Percentiles rank a stretch among this genome's conserved stretches.
phyloP scores from a whole-genome alignment of 2,113 vertebrate species.

The Natator depressus region DNA sequence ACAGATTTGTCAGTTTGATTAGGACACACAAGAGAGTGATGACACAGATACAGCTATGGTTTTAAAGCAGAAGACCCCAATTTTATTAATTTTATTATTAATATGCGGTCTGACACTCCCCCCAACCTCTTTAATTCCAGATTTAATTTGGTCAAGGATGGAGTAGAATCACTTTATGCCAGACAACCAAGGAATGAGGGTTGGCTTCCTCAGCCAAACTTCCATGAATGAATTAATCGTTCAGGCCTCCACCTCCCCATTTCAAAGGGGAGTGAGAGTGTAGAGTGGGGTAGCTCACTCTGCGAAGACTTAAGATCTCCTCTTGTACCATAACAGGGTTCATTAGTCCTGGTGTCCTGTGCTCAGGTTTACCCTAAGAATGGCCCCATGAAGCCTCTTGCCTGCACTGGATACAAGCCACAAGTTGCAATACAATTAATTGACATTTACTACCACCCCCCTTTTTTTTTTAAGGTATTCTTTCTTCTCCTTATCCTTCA shows the following conservation, averaged over 20 bases:
- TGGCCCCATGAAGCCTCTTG: background rate
- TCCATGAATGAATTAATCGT: no score
- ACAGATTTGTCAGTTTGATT: no score
- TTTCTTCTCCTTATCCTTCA: background rate
- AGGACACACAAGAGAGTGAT: background rate
- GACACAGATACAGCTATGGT: accelerated
- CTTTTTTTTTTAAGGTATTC: background rate
- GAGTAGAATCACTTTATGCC: background rate
- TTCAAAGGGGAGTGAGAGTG: background rate
- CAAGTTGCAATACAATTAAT: background rate
- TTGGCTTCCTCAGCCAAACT: background rate
- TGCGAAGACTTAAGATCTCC: background rate
- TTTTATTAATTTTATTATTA: no score
- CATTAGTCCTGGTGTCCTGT: no score
- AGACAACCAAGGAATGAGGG: background rate
- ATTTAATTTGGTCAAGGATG: background rate
- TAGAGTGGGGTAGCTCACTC: background rate
- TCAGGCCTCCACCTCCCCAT: background rate
- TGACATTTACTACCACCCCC: background rate
- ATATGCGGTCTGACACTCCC: no score
- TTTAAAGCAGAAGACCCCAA: background rate
- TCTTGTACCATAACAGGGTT: background rate
- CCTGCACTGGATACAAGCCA: background rate
- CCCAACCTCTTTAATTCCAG: no score
- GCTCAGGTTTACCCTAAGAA: background rate